phyloP scores from a whole-genome alignment of 2,888 invertebrate species.

The Zootermopsis nevadensis region DNA sequence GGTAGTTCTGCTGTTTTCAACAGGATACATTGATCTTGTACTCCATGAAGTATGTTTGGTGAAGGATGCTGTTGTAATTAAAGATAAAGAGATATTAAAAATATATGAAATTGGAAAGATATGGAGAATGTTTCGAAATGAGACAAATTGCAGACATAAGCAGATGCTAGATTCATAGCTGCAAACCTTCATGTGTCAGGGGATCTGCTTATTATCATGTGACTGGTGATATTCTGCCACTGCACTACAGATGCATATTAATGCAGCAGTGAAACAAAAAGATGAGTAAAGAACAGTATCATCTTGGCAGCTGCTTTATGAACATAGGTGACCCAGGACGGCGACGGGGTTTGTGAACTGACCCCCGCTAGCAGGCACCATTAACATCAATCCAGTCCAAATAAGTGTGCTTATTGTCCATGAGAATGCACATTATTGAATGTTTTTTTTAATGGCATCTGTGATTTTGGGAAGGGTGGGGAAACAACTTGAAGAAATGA shows the following conservation, averaged over 20 bases:
- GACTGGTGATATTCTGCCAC: neutral
- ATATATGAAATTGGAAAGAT: neutral
- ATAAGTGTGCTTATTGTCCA: neutral
- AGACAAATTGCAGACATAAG: neutral
- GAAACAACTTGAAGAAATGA: neutral
- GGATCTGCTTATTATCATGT: neutral
- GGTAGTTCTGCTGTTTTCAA: neutral
- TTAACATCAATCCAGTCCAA: constrained; percentile 13
- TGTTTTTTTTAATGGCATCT: neutral
- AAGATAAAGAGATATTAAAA: too few species aligned
- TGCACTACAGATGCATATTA: too few species aligned
- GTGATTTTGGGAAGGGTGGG: neutral
- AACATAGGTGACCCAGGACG: constrained; percentile 42
- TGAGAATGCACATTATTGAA: too few species aligned
- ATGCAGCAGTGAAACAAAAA: neutral
- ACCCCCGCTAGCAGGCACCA: constrained; percentile 45
- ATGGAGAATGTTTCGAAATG: neutral
- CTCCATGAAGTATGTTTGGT: neutral
- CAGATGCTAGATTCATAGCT: neutral
- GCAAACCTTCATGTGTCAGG: neutral
- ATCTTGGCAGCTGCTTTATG: neutral
- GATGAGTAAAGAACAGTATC: neutral
- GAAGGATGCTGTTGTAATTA: too few species aligned
- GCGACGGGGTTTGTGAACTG: constrained; percentile 41
- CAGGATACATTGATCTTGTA: neutral